These are phyloP conservation scores for Antedon bifida DNA, from an alignment of 35 echinoderm and acorn worm species.

Conservation along the genomic window DNA sequence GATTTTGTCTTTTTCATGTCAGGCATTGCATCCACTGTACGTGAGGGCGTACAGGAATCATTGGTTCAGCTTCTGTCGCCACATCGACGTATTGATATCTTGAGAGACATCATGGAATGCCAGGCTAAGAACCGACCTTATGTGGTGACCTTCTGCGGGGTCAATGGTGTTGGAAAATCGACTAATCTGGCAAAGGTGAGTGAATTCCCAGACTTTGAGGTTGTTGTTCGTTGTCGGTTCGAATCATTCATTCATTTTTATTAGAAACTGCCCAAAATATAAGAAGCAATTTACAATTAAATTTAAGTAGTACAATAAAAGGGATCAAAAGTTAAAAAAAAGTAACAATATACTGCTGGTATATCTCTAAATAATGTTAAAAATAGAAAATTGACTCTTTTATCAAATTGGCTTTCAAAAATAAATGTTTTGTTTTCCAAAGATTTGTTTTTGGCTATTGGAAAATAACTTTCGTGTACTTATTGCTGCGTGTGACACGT, in stretches of 20 bases:
- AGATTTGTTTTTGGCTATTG: conserved; percentile 98
- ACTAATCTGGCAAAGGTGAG: conserved; percentile 97
- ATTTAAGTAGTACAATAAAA: no score
- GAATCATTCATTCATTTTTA: no score
- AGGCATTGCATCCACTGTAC: conserved; percentile 82
- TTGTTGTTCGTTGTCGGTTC: no score
- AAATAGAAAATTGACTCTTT: no score
- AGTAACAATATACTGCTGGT: no score
- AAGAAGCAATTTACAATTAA: no score
- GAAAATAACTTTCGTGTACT: conserved; percentile 91
- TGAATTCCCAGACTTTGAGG: background rate
- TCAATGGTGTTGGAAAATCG: conserved; percentile 97
- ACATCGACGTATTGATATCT: conserved; percentile 78
- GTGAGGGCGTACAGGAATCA: conserved; percentile 65
- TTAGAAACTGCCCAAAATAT: no score
- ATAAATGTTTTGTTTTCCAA: background rate
- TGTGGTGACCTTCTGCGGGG: conserved; percentile 90
- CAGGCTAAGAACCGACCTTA: conserved; percentile 54
- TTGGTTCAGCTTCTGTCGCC: conserved; percentile 94
- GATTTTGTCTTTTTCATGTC: background rate
- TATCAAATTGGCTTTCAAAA: no score
- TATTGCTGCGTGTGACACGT: conserved; percentile 97
- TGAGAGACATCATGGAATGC: conserved; percentile 72
- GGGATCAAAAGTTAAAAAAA: no score
- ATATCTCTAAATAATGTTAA: no score